Base-by-base conservation (phyloP, 2,113 vertebrate species). In the Salvelinus namaycush region DNA sequence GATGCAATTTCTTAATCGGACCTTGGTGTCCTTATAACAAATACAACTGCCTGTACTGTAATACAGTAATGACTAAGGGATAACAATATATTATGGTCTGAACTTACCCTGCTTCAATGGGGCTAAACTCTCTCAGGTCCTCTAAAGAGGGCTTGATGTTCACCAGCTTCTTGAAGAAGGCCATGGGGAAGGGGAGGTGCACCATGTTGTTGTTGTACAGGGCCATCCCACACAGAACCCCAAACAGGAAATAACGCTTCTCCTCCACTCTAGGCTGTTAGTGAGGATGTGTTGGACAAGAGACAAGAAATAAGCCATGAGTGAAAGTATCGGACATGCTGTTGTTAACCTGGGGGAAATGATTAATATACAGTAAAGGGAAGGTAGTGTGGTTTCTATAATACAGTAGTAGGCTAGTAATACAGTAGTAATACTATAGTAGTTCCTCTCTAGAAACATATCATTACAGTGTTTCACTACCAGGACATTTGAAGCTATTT, bases 131-230 rank as follows among this genome's bases (percentile, higher is more conserved):
- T 5, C 70, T 85, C 78, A 94, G 29, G 68, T 94, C 93, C 20
- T 87, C 85, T 65, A 94, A 70, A 6, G 88, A 80, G 9, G 90
- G 85, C 34, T 79, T 84, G 1, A 83, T 69, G 70, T 77, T 78
- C 0, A 94, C 73, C 73, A 94, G 84, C 87, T 94, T 94, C 77
- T 93, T 94, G 86, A 94, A 94, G 73, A 91, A 71, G 5, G 86
- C 93, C 76, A 92, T 64, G 13, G 93, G 91, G 71, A 94, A 93
- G 3, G 92, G 92, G 11, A 94, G 34, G 57, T 24, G 24, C 24
- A 24, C 24, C 24, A 24, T 24, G 24, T 24, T 24, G 24, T 24
- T 24, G 24, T 24, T 24, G 1, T 24, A 24, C 24, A 24, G 24
- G 24, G 24, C 24, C 24, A 24, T 24, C 24, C 24, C 24, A 24